Evolutionary conservation across 1,140 invertebrate species (phyloP).

Genomic region (Spodoptera frugiperda): DNA sequence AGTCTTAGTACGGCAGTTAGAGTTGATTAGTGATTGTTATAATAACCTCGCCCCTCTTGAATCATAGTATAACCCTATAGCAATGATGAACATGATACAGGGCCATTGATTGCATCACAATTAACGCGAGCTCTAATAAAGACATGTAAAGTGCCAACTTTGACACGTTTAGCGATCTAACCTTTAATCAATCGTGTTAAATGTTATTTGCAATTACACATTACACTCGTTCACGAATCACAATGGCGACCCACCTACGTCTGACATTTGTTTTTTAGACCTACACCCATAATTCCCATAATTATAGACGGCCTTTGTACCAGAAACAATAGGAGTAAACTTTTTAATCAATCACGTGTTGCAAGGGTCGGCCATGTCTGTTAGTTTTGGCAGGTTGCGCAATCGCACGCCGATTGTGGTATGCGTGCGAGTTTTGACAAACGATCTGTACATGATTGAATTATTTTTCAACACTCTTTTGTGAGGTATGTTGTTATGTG

Average conservation of each 20-base stretch:
- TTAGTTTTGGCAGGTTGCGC: slow-evolving; percentile 61
- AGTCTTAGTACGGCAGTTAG: too few relatives aligned
- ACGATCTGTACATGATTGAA: slow-evolving; percentile 16
- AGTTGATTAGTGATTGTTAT: too few relatives aligned
- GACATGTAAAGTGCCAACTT: slow-evolving; percentile 11
- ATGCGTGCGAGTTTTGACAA: slow-evolving; percentile 23
- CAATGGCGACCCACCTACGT: slow-evolving; percentile 38
- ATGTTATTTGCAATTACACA: slow-evolving; percentile 27
- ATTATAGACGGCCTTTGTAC: slow-evolving; percentile 60
- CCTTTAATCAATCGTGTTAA: slow-evolving; percentile 20
- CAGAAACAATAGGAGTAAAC: slow-evolving; percentile 70
- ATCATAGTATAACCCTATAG: too few relatives aligned
- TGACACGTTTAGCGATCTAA: slow-evolving; percentile 3
- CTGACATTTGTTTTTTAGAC: slow-evolving; percentile 46
- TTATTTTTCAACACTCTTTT: neutral
- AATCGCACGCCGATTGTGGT: slow-evolving; percentile 26
- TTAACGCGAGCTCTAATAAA: slow-evolving; percentile 2
- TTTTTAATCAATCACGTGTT: slow-evolving; percentile 78
- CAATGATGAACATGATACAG: too few relatives aligned
- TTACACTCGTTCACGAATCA: slow-evolving; percentile 12
- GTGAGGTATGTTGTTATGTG: too few relatives aligned
- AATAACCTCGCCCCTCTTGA: too few relatives aligned
- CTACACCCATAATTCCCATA: slow-evolving; percentile 56
- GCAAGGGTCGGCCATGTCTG: slow-evolving; percentile 56
- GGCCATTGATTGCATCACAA: neutral